phyloP scores from a whole-genome alignment of 1,140 invertebrate species.

The Ostrea denselamellosa region DNA sequence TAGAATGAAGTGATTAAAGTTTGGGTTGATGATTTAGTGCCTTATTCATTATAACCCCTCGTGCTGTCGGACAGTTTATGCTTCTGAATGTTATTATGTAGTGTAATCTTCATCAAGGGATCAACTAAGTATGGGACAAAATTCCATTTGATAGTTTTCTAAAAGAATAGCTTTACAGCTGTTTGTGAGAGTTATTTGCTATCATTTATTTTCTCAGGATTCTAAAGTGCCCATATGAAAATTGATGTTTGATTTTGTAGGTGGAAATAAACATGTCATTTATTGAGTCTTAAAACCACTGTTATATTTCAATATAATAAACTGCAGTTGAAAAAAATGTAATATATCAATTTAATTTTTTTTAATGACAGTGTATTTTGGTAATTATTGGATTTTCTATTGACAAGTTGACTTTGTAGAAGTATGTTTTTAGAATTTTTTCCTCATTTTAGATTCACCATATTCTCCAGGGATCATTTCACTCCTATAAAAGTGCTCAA shows the following conservation, averaged over 20 bases:
- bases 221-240: not conserved
- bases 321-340: too few relatives aligned
- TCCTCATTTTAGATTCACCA: too few relatives aligned
- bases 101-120: not conserved
- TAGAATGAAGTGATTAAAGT: not conserved
- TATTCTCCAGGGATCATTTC: too few relatives aligned
- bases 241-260: not conserved
- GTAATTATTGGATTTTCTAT: too few relatives aligned
- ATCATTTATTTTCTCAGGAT: constrained; percentile 3
- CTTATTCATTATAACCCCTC: constrained; percentile 17
- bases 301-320: too few relatives aligned
- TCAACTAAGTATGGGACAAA: not conserved
- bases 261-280: too few relatives aligned
- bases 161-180: not conserved
- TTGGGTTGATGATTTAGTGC: constrained; percentile 16
- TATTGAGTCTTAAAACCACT: too few relatives aligned
- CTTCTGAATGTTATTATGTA: not conserved
- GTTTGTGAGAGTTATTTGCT: not conserved
- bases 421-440: too few relatives aligned
- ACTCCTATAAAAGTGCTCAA: too few relatives aligned
- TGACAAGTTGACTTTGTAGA: too few relatives aligned
- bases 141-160: not conserved
- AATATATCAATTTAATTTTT: too few relatives aligned
- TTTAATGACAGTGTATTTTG: too few relatives aligned
- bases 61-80: not conserved